A percentile compares a stretch with the other conserved stretches of the same genome.
Conservation (phyloP, 2,888 invertebrate genomes). For the Pelosia muscerda region DNA sequence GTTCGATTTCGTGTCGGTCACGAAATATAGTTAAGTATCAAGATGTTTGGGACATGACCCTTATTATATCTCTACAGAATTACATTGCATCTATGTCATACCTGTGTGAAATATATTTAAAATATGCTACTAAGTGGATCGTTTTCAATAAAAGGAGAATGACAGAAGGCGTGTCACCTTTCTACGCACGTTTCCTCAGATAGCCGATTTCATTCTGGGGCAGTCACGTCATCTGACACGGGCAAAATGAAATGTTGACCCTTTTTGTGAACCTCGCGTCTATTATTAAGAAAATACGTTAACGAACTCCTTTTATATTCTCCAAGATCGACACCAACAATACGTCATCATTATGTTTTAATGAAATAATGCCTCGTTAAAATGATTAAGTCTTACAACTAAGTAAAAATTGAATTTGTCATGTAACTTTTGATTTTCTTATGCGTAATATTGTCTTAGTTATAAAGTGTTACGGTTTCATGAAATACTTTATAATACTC, state of each 20-base stretch:
- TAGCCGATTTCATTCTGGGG: constrained; percentile 60
- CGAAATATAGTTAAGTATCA: no score
- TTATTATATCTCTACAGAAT: not conserved
- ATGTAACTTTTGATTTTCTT: not conserved
- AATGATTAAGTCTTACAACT: constrained; percentile 29
- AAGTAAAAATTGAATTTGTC: constrained; percentile 5
- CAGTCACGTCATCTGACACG: constrained; percentile 65
- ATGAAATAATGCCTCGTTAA: constrained; percentile 58
- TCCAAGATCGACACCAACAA: constrained; percentile 70
- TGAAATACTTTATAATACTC: not conserved
- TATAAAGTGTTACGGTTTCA: not conserved
- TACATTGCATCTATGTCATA: not conserved
- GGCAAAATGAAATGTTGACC: constrained; percentile 70
- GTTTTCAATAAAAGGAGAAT: constrained; percentile 58
- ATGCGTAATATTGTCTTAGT: not conserved
- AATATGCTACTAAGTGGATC: constrained; percentile 45
- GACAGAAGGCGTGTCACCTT: constrained; percentile 62
- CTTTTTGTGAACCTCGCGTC: constrained; percentile 66
- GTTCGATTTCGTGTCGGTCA: no score
- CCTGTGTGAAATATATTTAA: constrained; percentile 30
- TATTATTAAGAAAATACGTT: constrained; percentile 70
- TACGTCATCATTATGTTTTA: constrained; percentile 63
- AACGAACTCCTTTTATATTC: constrained; percentile 74
- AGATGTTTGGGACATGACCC: not conserved
- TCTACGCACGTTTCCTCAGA: constrained; percentile 57